These are phyloP conservation scores for Jordanella pulchra DNA, from an alignment of 2,797 vertebrate genomes.

Conservation along the genomic window DNA sequence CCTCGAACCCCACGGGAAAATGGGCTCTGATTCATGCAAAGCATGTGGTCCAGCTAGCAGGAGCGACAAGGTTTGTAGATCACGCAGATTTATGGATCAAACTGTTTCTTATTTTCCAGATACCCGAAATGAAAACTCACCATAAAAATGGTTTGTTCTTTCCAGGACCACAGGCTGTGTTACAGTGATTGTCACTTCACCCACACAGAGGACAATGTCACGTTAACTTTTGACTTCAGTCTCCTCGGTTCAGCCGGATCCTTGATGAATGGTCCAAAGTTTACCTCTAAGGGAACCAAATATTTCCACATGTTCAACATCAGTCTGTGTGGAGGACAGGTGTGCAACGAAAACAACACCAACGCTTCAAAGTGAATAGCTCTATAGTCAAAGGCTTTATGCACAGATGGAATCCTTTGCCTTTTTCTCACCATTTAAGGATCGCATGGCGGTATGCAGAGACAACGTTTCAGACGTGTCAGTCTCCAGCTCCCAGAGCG, in stretches of 20 bases:
- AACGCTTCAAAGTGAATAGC: background rate
- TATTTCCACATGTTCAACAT: conserved; percentile 97
- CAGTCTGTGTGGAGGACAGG: conserved; percentile 93
- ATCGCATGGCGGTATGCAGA: conserved; percentile 84
- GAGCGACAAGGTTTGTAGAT: conserved; percentile 83
- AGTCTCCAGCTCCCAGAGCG: conserved; percentile 82
- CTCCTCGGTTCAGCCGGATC: conserved; percentile 84
- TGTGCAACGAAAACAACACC: conserved; percentile 46
- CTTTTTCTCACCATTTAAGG: conserved; percentile 77
- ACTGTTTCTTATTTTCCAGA: background rate
- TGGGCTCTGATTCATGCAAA: conserved; percentile 86
- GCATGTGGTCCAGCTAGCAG: conserved; percentile 91
- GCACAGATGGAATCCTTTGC: background rate
- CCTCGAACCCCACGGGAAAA: conserved; percentile 86
- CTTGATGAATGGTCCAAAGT: conserved; percentile 93
- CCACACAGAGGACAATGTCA: conserved; percentile 83
- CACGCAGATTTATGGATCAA: background rate
- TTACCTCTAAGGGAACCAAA: conserved; percentile 95
- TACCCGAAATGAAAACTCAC: background rate
- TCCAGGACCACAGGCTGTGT: conserved; percentile 91
- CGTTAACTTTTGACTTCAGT: conserved; percentile 88
- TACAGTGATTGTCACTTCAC: conserved; percentile 90
- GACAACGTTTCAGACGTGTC: conserved; percentile 95
- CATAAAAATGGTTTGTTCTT: conserved; percentile 7
- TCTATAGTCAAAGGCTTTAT: conserved; percentile 1